A percentile compares a stretch with the other conserved stretches of the same genome.
Conservation (phyloP, 2,113 vertebrate genomes). For the Larimichthys polyactis region DNA sequence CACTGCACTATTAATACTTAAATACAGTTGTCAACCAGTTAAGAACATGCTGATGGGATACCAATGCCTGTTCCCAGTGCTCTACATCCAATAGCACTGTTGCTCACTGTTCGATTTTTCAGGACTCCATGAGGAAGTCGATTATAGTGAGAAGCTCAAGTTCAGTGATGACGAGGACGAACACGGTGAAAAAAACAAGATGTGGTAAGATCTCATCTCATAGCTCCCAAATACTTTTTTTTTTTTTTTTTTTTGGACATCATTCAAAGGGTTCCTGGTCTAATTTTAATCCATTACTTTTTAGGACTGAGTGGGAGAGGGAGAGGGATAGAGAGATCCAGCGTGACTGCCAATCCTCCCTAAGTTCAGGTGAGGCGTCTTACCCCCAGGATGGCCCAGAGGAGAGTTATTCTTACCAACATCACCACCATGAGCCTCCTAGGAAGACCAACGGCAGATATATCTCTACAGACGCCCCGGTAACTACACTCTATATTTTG, state of each 20-base stretch:
- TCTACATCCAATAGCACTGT: not conserved
- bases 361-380: conserved; percentile 88
- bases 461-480: conserved; percentile 87
- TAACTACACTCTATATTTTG: conserved; percentile 59
- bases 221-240: not conserved
- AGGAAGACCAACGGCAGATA: conserved; percentile 90
- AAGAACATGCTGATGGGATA: not conserved
- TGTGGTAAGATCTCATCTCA: conserved; percentile 85
- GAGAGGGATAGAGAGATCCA: conserved; percentile 88
- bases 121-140: conserved; percentile 98
- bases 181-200: conserved; percentile 87
- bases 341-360: conserved; percentile 87
- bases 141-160: conserved; percentile 97
- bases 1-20: not conserved
- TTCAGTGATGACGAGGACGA: conserved; percentile 99
- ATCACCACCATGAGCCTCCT: conserved; percentile 82
- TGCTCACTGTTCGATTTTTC: conserved; percentile 15
- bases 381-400: conserved; percentile 87
- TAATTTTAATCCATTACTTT: conserved; percentile 3
- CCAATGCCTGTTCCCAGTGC: not conserved
- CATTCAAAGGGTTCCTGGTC: conserved; percentile 1
- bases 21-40: not conserved
- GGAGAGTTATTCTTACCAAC: conserved; percentile 82
- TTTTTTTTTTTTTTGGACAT: not conserved
- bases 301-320: conserved; percentile 93